A percentile compares a stretch with the other conserved stretches of the same genome.
Evolutionary conservation across 1,140 invertebrate species (phyloP).

Genomic region (Brachionus manjavacas): DNA sequence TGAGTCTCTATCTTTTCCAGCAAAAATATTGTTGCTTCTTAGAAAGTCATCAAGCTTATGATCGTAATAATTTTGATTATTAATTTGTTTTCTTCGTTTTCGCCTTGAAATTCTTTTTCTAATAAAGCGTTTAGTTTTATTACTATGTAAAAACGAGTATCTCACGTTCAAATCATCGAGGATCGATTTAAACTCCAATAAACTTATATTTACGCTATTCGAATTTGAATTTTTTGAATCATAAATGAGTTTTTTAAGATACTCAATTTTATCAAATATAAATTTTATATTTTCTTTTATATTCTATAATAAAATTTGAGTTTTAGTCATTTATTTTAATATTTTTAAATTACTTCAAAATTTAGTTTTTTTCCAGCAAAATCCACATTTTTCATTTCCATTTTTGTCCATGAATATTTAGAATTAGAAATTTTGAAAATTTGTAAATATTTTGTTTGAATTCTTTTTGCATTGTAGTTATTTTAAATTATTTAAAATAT

Average conservation of each 20-base stretch:
- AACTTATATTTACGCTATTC: background rate
- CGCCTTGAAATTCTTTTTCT: background rate
- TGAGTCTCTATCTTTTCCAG: background rate
- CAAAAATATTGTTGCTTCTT: background rate
- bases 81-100: background rate
- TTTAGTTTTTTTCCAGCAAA: background rate
- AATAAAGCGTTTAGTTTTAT: conserved; percentile 15
- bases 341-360: background rate
- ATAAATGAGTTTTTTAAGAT: background rate
- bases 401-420: background rate
- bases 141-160: background rate
- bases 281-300: background rate
- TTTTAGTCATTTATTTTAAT: background rate
- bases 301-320: background rate
- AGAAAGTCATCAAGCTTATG: background rate
- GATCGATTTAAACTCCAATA: background rate
- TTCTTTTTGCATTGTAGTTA: background rate
- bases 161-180: background rate
- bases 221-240: background rate
- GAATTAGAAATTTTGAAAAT: background rate
- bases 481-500: background rate
- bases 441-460: background rate
- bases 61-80: conserved; percentile 25
- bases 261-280: background rate
- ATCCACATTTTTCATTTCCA: background rate